These are phyloP conservation scores for Isurus oxyrinchus DNA, from an alignment of 2,113 vertebrate species.

Conservation along the genomic window DNA sequence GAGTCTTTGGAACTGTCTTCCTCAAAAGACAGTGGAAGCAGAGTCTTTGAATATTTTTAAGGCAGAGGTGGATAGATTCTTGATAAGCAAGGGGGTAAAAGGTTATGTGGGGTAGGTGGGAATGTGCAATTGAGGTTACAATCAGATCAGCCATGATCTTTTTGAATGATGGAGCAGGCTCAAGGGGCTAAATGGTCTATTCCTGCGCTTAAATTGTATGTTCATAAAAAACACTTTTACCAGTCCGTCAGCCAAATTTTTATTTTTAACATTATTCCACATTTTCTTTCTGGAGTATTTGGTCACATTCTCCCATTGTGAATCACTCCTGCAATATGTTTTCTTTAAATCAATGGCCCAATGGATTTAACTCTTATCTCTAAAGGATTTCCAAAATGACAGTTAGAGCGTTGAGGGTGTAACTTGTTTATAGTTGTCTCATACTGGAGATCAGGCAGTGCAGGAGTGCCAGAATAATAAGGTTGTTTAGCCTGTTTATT, in stretches of 20 bases:
- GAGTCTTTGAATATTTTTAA: too few species aligned
- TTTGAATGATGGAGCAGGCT: too few species aligned
- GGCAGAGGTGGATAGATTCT: too few species aligned
- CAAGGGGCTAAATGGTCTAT: too few species aligned
- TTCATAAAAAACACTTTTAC: background rate
- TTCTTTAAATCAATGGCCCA: background rate
- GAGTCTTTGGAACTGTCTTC: too few species aligned
- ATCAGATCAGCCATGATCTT: too few species aligned
- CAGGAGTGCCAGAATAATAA: background rate
- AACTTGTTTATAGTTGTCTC: background rate
- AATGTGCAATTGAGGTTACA: too few species aligned
- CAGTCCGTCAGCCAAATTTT: background rate
- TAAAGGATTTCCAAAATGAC: background rate
- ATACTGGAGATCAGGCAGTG: background rate
- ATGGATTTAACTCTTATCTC: background rate
- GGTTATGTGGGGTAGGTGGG: too few species aligned
- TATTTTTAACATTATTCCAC: background rate
- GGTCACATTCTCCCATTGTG: background rate
- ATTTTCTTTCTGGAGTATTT: background rate
- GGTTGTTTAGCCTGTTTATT: background rate
- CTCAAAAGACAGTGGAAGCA: too few species aligned
- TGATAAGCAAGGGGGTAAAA: too few species aligned
- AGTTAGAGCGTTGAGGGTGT: background rate
- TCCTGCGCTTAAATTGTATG: too few species aligned
- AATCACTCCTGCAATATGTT: background rate